Percentiles rank a stretch among this genome's conserved stretches.
Conservation (phyloP, 92 coral and sea anemone species). For the Desmophyllum pertusum region DNA sequence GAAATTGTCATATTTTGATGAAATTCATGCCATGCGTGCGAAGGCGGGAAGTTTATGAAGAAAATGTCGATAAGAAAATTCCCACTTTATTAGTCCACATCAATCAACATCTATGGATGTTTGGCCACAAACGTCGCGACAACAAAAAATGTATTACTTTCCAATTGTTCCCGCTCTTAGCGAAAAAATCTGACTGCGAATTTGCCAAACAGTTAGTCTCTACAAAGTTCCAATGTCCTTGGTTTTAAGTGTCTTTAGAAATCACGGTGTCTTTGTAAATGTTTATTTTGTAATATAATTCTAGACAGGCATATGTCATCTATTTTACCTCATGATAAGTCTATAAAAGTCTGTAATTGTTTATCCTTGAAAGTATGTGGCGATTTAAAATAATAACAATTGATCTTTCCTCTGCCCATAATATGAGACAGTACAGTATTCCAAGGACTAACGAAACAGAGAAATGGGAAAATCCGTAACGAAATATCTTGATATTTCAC, state of each 20-base stretch:
- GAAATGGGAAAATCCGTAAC: not conserved
- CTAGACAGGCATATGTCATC: not conserved
- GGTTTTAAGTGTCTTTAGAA: not conserved
- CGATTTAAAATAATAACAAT: conserved; percentile 16
- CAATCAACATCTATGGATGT: conserved; percentile 21
- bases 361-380: conserved; percentile 6
- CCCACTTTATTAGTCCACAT: not conserved
- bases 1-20: not conserved
- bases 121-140: conserved; percentile 17
- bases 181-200: not conserved
- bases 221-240: not conserved
- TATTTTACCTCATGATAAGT: not conserved
- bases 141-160: not conserved
- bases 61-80: conserved; percentile 1
- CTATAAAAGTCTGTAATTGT: not conserved
- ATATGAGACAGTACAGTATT: too few species aligned
- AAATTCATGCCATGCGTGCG: not conserved
- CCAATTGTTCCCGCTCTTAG: not conserved
- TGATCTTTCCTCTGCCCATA: not conserved
- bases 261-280: not conserved
- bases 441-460: not conserved
- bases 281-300: not conserved
- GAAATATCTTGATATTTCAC: too few species aligned
- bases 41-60: not conserved
- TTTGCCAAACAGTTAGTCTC: not conserved